Conservation (phyloP, 2,113 vertebrate species). For the Pavo muticus region DNA sequence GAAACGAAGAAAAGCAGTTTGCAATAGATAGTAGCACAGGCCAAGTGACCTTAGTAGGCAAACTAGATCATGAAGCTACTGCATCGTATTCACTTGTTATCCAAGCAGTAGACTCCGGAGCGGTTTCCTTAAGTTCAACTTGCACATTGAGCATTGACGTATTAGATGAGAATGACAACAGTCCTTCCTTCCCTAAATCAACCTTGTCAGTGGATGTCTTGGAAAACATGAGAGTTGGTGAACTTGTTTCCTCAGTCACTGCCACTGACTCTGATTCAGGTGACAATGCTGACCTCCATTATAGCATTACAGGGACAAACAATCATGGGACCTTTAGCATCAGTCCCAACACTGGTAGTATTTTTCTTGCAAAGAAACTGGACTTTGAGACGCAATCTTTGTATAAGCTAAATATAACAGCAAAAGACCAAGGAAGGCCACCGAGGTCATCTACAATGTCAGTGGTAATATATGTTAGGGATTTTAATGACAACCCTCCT, state of each 20-base stretch:
- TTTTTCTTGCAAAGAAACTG: conserved; percentile 93
- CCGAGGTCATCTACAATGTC: conserved; percentile 91
- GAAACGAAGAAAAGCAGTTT: conserved; percentile 93
- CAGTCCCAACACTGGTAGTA: conserved; percentile 94
- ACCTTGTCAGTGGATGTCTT: conserved; percentile 89
- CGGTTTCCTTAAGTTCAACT: conserved; percentile 83
- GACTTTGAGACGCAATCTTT: conserved; percentile 95
- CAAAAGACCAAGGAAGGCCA: conserved; percentile 91
- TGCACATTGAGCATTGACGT: conserved; percentile 91
- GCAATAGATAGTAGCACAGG: conserved; percentile 87
- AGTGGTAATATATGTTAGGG: conserved; percentile 91
- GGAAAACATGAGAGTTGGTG: conserved; percentile 96
- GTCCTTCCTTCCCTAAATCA: conserved; percentile 91
- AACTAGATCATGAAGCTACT: conserved; percentile 92
- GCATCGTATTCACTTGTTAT: conserved; percentile 90
- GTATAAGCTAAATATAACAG: conserved; percentile 94
- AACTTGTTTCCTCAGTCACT: conserved; percentile 93
- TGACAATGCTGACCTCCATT: conserved; percentile 93
- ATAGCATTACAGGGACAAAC: conserved; percentile 92
- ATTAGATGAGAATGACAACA: conserved; percentile 96
- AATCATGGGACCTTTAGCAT: conserved; percentile 97
- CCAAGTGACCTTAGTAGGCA: conserved; percentile 92
- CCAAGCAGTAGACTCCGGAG: conserved; percentile 89
- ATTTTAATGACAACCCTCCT: conserved; percentile 97
- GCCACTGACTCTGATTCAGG: conserved; percentile 93